These are phyloP conservation scores for Bombus confusus DNA, from an alignment of 1,140 invertebrate species.

Conservation along the genomic window DNA sequence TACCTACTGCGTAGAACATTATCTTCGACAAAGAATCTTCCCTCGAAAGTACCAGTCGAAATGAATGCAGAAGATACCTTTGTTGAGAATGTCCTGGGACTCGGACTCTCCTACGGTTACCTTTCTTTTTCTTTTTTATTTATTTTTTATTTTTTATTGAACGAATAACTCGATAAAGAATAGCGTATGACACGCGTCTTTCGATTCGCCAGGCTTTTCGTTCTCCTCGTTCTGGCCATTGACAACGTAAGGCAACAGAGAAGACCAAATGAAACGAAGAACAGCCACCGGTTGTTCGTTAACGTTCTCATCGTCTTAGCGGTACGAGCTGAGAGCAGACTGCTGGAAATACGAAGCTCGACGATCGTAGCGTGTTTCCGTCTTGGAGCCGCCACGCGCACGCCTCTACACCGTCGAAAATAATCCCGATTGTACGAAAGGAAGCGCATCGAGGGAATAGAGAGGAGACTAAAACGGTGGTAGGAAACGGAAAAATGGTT, in stretches of 20 bases:
- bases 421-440: conserved; percentile 7
- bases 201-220: too few species aligned
- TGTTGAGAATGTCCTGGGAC: neutral
- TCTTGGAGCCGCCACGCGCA: too few species aligned
- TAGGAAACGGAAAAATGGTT: neutral
- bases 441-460: neutral
- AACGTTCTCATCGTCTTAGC: conserved; percentile 15
- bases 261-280: too few species aligned
- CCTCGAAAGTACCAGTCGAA: neutral
- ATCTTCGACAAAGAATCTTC: neutral
- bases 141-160: too few species aligned
- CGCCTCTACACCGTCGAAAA: neutral
- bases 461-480: neutral
- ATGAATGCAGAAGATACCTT: neutral
- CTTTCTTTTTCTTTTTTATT: too few species aligned
- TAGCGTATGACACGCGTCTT: neutral
- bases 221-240: too few species aligned
- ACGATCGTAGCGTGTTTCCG: neutral
- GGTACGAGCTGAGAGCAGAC: neutral
- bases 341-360: neutral
- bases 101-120: neutral
- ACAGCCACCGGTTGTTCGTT: neutral
- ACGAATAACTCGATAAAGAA: neutral
- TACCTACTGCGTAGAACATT: neutral
- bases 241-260: too few species aligned